Evolutionary conservation across 2,113 vertebrate genomes (phyloP).

Genomic region (Donacobius atricapilla): DNA sequence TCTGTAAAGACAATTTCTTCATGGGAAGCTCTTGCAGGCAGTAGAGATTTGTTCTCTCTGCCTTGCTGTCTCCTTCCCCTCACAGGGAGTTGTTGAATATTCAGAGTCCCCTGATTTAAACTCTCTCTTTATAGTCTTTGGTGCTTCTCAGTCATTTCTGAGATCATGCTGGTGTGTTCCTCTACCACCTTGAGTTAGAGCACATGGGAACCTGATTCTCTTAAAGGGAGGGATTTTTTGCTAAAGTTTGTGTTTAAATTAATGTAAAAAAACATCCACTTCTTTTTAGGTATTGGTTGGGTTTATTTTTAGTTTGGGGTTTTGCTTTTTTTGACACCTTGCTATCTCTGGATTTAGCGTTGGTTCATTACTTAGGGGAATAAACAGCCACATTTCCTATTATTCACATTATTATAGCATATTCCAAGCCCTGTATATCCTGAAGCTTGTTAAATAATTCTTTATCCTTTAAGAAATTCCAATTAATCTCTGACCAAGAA

Average conservation of each 20-base stretch:
- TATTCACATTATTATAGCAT: constrained; percentile 50
- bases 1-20: not conserved
- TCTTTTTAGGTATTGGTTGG: constrained; percentile 42
- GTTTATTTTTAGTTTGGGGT: fast-evolving
- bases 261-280: not conserved
- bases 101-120: not conserved
- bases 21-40: not conserved
- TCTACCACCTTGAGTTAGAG: constrained; percentile 16
- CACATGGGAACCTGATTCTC: constrained; percentile 45
- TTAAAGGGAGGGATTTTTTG: constrained; percentile 21
- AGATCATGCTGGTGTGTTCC: not conserved
- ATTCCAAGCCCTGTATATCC: constrained; percentile 65
- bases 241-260: constrained; percentile 62
- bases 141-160: not conserved
- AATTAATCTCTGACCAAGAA: constrained; percentile 76
- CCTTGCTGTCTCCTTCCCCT: not conserved
- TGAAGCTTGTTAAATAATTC: constrained; percentile 73
- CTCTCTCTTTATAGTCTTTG: not conserved
- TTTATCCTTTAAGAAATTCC: constrained; percentile 77
- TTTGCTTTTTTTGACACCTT: constrained; percentile 25
- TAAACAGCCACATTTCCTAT: constrained; percentile 64
- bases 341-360: constrained; percentile 54
- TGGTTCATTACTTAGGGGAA: constrained; percentile 73
- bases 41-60: not conserved
- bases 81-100: not conserved